A percentile compares a stretch with the other conserved stretches of the same genome.
phyloP scores from a whole-genome alignment of 2,113 vertebrate genomes.

The Aplodontia rufa region DNA sequence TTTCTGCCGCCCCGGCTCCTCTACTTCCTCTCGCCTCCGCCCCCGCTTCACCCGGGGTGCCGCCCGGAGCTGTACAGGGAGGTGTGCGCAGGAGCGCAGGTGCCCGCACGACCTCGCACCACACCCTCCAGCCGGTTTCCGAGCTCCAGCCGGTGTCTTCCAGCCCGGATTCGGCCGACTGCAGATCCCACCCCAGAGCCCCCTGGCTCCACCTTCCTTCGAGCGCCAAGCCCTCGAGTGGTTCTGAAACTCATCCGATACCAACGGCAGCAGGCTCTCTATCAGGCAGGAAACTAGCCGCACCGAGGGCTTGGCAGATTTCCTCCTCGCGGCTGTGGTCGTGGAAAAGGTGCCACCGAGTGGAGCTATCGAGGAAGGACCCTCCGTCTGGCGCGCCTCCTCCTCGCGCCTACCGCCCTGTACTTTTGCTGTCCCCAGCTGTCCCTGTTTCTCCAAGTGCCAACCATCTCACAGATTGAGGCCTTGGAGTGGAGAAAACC shows the following conservation, averaged over 20 bases:
- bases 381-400: slow-evolving; percentile 17
- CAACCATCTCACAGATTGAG: neutral
- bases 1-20: neutral
- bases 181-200: neutral
- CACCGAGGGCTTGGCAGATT: neutral
- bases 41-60: slow-evolving; percentile 23
- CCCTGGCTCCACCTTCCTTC: neutral
- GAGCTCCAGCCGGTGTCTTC: neutral
- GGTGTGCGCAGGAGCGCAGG: neutral
- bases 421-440: neutral
- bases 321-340: neutral
- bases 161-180: neutral
- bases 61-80: slow-evolving; percentile 12
- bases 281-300: slow-evolving; percentile 8
- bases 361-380: neutral
- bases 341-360: neutral
- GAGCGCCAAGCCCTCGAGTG: neutral
- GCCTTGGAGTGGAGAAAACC: slow-evolving; percentile 25
- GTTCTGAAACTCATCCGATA: neutral
- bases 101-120: neutral
- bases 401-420: neutral
- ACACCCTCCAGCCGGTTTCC: neutral
- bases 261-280: neutral
- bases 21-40: slow-evolving; percentile 29
- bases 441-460: slow-evolving; percentile 5